Conservation (phyloP, 1,140 invertebrate species). For the Zeugodacus cucurbitae region DNA sequence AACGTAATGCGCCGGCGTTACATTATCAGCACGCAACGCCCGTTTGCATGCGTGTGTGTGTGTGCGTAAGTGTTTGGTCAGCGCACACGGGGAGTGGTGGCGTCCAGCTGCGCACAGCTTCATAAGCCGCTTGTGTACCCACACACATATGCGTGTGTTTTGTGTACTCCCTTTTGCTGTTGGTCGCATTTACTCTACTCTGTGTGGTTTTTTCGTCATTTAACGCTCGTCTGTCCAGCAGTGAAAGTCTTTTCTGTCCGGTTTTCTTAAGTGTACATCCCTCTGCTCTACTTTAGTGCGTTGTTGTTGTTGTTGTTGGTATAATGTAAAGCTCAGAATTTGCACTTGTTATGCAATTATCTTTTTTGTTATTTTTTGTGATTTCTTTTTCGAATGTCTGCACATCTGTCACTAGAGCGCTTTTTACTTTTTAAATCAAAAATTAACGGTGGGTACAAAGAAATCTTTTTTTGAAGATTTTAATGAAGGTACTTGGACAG, state of each 20-base stretch:
- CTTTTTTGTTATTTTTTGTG: neutral
- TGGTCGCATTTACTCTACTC: neutral
- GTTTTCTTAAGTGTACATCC: neutral
- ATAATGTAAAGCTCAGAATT: neutral
- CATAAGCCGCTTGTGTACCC: neutral
- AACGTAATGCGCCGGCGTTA: neutral
- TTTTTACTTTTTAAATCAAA: no score
- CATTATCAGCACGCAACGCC: neutral
- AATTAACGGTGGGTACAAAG: no score
- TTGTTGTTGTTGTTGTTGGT: neutral
- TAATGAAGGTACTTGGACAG: no score
- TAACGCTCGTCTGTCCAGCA: neutral
- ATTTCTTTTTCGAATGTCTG: neutral
- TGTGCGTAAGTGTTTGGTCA: neutral
- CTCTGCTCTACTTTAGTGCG: neutral
- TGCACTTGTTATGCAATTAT: constrained; percentile 9
- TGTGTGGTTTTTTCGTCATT: neutral
- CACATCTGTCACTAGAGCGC: neutral
- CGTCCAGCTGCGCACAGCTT: neutral
- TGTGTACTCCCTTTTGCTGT: neutral
- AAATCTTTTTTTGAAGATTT: no score
- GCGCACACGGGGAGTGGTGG: neutral
- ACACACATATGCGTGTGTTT: neutral
- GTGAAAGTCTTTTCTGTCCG: constrained; percentile 12
- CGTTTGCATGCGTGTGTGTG: no score